Evolutionary conservation across 2,113 vertebrate species (phyloP).

Genomic region (Dasyprocta punctata): DNA sequence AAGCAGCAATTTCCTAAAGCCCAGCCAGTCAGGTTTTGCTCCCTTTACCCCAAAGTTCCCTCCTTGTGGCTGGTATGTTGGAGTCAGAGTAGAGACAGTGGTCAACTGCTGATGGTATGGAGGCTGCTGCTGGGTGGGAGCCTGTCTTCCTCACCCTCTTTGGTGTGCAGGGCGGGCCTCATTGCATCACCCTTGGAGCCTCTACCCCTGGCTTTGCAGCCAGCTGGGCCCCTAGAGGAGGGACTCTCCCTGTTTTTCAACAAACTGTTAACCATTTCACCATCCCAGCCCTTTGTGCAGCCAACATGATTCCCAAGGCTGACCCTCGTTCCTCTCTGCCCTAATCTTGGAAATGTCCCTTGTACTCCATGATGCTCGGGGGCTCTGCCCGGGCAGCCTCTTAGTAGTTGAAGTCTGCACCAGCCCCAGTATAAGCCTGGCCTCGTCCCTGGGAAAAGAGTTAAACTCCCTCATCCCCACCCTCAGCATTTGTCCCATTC

Average conservation of each 20-base stretch:
- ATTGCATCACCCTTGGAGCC: conserved; percentile 81
- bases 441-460: conserved; percentile 58
- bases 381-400: background rate
- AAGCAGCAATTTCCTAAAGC: background rate
- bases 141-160: conserved; percentile 73
- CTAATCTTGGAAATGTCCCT: background rate
- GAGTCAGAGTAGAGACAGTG: background rate
- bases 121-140: conserved; percentile 65
- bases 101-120: background rate
- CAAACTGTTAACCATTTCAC: conserved; percentile 79
- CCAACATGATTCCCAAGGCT: background rate
- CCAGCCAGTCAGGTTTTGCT: background rate
- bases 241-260: conserved; percentile 82
- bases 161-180: conserved; percentile 80
- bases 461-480: conserved; percentile 71
- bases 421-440: background rate
- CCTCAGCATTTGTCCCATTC: conserved; percentile 74
- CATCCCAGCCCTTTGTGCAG: background rate
- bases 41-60: background rate
- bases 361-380: background rate
- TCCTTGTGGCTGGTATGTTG: background rate
- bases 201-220: conserved; percentile 73
- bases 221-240: conserved; percentile 82
- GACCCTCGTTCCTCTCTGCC: background rate
- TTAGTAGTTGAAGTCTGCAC: background rate